Conservation (phyloP, 2,888 invertebrate genomes). For the Aplocera efformata region DNA sequence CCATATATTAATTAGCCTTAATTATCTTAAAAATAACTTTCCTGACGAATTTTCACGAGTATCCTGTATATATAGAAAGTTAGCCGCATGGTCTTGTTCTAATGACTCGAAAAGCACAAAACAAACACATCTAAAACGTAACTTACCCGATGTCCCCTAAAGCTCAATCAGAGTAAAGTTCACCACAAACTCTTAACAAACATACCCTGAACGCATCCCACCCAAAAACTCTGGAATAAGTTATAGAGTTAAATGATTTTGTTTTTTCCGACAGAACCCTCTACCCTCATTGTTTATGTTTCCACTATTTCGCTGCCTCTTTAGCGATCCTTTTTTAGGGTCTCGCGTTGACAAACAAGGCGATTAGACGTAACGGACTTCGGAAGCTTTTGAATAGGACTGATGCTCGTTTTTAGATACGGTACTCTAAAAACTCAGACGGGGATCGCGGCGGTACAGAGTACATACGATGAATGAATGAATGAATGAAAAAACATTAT, state of each 20-base stretch:
- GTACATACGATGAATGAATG: no score
- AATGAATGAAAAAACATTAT: no score
- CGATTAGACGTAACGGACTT: slow-evolving; percentile 14
- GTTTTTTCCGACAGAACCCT: slow-evolving; percentile 26
- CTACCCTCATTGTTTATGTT: slow-evolving; percentile 24
- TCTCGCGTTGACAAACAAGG: slow-evolving; percentile 16
- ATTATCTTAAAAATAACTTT: no score
- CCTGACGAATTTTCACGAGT: no score
- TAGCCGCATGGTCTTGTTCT: no score
- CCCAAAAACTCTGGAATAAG: slow-evolving; percentile 17
- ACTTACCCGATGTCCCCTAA: not conserved
- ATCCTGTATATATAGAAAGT: not conserved
- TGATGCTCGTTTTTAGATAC: slow-evolving; percentile 3
- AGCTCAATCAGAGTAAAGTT: slow-evolving; percentile 5
- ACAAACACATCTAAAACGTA: not conserved
- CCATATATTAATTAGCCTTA: no score
- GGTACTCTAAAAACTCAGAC: no score
- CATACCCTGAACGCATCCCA: not conserved
- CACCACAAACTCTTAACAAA: slow-evolving; percentile 2
- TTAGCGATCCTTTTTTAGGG: slow-evolving; percentile 10
- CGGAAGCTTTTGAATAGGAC: slow-evolving; percentile 9
- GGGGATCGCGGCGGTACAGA: no score
- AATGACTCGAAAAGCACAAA: not conserved
- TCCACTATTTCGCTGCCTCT: slow-evolving; percentile 17
- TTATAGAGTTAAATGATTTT: slow-evolving; percentile 27